A percentile compares a stretch with the other conserved stretches of the same genome.
These are phyloP conservation scores for Cochlearius cochlearius DNA, from an alignment of 2,113 vertebrate species.

Conservation along the genomic window DNA sequence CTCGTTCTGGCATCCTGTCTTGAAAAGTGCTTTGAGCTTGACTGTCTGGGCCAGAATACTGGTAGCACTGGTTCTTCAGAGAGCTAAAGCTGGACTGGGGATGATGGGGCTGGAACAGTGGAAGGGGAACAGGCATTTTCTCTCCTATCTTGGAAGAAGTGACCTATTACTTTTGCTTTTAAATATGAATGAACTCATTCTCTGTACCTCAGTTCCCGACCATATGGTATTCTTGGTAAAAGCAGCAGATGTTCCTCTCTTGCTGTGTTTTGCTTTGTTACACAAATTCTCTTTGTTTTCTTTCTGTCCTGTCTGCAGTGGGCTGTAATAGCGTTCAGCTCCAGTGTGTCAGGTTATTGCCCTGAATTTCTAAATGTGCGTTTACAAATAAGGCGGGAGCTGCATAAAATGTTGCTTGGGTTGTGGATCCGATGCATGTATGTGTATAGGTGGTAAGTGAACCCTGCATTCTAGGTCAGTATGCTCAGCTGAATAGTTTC, in stretches of 20 bases:
- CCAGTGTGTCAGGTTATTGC: background rate
- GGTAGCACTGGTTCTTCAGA: background rate
- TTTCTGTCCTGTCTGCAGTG: background rate
- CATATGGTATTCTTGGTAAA: slow-evolving; percentile 61
- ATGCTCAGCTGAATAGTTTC: background rate
- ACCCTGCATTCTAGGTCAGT: background rate
- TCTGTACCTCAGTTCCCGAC: slow-evolving; percentile 10
- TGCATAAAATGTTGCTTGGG: background rate
- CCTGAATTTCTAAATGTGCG: background rate
- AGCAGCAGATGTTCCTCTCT: slow-evolving; percentile 59
- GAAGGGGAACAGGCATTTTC: background rate
- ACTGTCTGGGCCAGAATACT: background rate
- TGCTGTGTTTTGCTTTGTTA: slow-evolving; percentile 5
- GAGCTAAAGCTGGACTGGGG: background rate
- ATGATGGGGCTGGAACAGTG: background rate
- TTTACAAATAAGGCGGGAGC: background rate
- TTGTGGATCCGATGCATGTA: background rate
- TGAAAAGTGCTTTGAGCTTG: background rate
- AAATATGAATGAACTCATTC: slow-evolving; percentile 42
- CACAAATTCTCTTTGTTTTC: slow-evolving; percentile 22
- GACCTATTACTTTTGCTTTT: slow-evolving; percentile 17
- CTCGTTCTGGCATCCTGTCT: background rate
- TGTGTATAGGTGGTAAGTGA: background rate
- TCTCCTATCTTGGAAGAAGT: background rate
- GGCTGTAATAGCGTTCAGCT: background rate